Evolutionary conservation across 2,797 vertebrate species (phyloP).

Genomic region (Sternarchorhynchus goeldii): DNA sequence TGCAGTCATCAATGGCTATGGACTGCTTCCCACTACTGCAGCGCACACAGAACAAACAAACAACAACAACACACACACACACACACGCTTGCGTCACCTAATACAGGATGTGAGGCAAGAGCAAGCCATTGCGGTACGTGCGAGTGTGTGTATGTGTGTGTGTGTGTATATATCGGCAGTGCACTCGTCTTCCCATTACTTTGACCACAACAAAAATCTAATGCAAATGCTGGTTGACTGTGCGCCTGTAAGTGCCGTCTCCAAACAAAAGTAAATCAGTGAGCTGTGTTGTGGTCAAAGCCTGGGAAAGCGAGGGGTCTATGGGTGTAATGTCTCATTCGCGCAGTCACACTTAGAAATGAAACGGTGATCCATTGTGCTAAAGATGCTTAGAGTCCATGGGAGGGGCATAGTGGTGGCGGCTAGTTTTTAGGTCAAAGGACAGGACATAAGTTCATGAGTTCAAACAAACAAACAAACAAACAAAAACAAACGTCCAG

Average conservation of each 20-base stretch:
- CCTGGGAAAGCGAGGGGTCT: neutral
- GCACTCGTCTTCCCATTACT: neutral
- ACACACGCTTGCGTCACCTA: conserved; percentile 16
- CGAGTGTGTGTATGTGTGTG: neutral
- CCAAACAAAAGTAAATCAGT: neutral
- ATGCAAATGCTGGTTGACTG: neutral
- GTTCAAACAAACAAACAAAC: neutral
- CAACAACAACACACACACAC: conserved; percentile 28
- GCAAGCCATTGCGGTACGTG: neutral
- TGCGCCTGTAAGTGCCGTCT: no score
- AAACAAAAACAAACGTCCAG: neutral
- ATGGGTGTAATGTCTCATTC: neutral
- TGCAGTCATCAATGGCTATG: conserved; percentile 83
- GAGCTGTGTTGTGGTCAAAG: conserved; percentile 42
- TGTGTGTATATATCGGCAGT: neutral
- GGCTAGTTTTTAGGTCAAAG: neutral
- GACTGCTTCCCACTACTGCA: conserved; percentile 91
- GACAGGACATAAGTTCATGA: conserved; percentile 24
- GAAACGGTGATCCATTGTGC: neutral
- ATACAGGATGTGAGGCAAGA: neutral
- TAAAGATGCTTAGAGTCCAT: neutral
- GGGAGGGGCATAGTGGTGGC: neutral
- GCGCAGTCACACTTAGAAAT: no score
- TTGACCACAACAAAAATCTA: conserved; percentile 47
- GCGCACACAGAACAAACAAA: conserved; percentile 37